Base-by-base conservation (phyloP, 2,113 vertebrate species). In the Saccopteryx leptura region DNA sequence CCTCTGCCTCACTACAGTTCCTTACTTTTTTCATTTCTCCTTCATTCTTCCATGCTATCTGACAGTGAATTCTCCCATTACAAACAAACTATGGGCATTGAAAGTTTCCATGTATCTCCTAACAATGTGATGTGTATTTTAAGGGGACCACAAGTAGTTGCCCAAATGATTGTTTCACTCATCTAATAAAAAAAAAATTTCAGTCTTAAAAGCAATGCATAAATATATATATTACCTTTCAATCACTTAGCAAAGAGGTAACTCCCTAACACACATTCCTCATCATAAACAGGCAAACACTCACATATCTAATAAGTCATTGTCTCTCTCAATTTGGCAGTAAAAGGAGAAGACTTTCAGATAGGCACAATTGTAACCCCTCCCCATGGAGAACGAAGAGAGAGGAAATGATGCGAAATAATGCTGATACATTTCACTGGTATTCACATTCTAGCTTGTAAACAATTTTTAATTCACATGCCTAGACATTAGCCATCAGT, bases 401-500 rank as follows among this genome's bases (percentile, higher is more conserved):
- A 94, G 21, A 90, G 90, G 88, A 97, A 95, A 96, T 68, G 71
- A 96, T 86, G 52, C 14, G 87, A 93, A 96, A 97, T 87, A 93
- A 94, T 23, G 60, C 39, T 88, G 63, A 74, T 63, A 48, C 75
- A 96, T 94, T 95, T 90, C 79, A 96, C 88, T 83, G 71, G 78
- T 54, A 93, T 93, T 97, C 91, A 93, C 54, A 94, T 48, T 95
- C 68, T 61, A 94, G 86, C 85, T 80, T 93, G 69, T 78, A 92
- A 78, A 96, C 85, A 92, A 91, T 86, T 94, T 97, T 93, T 95
- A 88, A 97, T 91, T 97, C 91, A 94, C 56, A 96, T 93, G 88
- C 94, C 52, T 93, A 95, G 58, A 95, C 52, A 92, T 90, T 88
- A 96, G 69, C 94, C 81, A 96, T 86, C 68, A 71, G 74, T 92